Evolutionary conservation across 1,140 invertebrate species (phyloP), one percentile per base, ranked within the genome.

Genomic region (Chironomus tepperi): DNA sequence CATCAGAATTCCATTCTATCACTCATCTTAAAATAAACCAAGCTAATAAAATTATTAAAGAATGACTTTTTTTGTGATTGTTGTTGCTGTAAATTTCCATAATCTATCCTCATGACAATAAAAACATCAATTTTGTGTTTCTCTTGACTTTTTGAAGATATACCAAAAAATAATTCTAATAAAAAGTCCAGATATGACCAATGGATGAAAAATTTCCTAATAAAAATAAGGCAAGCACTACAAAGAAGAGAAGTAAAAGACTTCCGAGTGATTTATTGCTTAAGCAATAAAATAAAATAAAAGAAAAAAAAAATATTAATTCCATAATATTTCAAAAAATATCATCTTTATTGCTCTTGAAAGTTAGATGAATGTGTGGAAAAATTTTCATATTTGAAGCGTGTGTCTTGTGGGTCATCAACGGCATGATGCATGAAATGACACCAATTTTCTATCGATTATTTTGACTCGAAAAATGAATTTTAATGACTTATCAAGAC

Each of bases 341-440:
- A 57, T 57, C 47, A 57, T 57, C 47, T 57, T 57, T 57, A 57
- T 57, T 57, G n/a, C 47, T 57, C 47, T 57, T n/a, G n/a, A 57
- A 57, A 57, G 47, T 57, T 12, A 57, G 12, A 12, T 57, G 47
- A 57, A 34, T 34, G 24, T 34, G 24, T 34, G 24, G 24, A 34
- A 34, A 34, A 34, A 34, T 34, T 34, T 34, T 34, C 24, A 1
- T 34, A 34, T 34, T 34, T 34, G 24, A 34, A 34, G 24, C 24
- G 24, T 47, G 43, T 47, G 43, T 15, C 12, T 57, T 57, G 47
- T 10, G 47, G n/a, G 1, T 57, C 12, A 12, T 12, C n/a, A 8
- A 1, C n/a, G 43, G 47, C n/a, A 15, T 57, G 12, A 34, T 34
- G 24, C 24, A 34, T 34, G 24, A 34, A 34, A 5, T 34, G 24